Percentiles rank a stretch among this genome's conserved stretches.
Evolutionary conservation across 2,888 invertebrate species (phyloP).

Genomic region (Thereva unica): DNA sequence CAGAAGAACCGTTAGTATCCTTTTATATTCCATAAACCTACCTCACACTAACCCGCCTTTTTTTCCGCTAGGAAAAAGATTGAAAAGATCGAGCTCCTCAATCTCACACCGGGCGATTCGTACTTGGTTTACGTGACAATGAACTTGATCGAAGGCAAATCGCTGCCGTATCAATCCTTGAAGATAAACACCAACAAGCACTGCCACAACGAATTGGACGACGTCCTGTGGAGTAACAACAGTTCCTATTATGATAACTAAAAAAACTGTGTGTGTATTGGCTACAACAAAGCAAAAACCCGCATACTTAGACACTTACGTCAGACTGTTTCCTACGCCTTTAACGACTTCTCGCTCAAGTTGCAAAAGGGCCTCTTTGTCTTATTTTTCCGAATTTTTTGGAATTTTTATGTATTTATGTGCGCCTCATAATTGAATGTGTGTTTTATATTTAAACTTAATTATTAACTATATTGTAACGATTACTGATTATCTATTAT

Average conservation of each 20-base stretch:
- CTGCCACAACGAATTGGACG: conserved; percentile 47
- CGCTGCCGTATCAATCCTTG: conserved; percentile 64
- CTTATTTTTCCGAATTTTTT: conserved; percentile 13
- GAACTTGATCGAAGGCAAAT: conserved; percentile 61
- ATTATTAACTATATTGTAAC: conserved; percentile 22
- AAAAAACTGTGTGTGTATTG: neutral
- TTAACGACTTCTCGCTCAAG: conserved; percentile 26
- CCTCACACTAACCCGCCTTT: conserved; percentile 10
- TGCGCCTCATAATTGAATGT: conserved; percentile 30
- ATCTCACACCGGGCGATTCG: conserved; percentile 60
- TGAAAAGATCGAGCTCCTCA: conserved; percentile 59
- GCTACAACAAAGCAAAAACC: conserved; percentile 1
- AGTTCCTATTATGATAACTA: conserved; percentile 37
- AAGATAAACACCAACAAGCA: conserved; percentile 43
- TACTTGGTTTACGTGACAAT: conserved; percentile 65
- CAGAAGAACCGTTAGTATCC: conserved; percentile 50
- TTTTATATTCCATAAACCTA: neutral
- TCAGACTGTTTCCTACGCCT: conserved; percentile 21
- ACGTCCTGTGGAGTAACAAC: conserved; percentile 38
- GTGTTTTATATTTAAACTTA: conserved; percentile 15
- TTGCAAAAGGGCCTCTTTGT: conserved; percentile 44
- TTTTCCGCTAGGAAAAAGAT: conserved; percentile 56
- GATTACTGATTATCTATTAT: conserved; percentile 7
- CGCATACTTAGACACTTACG: conserved; percentile 3
- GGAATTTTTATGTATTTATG: conserved; percentile 29